Percentiles rank a stretch among this genome's conserved stretches.
Conservation (phyloP, 2,888 invertebrate genomes). For the Apocheima hispidaria region DNA sequence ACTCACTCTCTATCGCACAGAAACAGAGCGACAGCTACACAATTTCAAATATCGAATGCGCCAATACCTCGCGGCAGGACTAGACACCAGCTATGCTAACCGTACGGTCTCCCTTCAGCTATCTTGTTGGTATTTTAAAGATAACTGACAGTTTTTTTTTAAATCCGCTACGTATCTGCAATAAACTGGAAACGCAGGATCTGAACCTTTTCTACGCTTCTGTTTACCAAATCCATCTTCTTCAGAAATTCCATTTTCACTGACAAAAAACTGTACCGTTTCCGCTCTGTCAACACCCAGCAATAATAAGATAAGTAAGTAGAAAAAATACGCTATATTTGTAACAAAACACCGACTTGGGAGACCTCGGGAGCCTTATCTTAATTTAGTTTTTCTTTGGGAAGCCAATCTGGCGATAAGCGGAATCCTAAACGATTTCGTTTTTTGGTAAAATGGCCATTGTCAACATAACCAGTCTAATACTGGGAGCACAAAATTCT, state of each 20-base stretch:
- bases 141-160: too few species aligned
- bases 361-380: slow-evolving; percentile 39
- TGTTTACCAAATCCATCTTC: slow-evolving; percentile 21
- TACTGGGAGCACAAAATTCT: too few species aligned
- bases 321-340: slow-evolving; percentile 32
- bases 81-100: too few species aligned
- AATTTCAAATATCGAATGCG: too few species aligned
- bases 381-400: slow-evolving; percentile 46
- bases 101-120: too few species aligned
- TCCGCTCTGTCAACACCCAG: slow-evolving; percentile 27
- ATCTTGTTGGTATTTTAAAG: too few species aligned
- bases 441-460: slow-evolving; percentile 27
- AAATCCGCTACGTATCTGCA: not conserved
- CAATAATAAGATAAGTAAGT: slow-evolving; percentile 35
- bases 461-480: not conserved
- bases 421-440: slow-evolving; percentile 34
- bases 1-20: too few species aligned
- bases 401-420: slow-evolving; percentile 42
- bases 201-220: not conserved
- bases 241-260: slow-evolving; percentile 12
- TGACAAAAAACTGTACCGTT: slow-evolving; percentile 15
- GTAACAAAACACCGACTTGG: slow-evolving; percentile 33
- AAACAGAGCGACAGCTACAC: too few species aligned
- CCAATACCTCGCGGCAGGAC: too few species aligned
- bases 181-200: not conserved